Base-by-base conservation (phyloP, 1,140 invertebrate species). In the Drusus annulatus region DNA sequence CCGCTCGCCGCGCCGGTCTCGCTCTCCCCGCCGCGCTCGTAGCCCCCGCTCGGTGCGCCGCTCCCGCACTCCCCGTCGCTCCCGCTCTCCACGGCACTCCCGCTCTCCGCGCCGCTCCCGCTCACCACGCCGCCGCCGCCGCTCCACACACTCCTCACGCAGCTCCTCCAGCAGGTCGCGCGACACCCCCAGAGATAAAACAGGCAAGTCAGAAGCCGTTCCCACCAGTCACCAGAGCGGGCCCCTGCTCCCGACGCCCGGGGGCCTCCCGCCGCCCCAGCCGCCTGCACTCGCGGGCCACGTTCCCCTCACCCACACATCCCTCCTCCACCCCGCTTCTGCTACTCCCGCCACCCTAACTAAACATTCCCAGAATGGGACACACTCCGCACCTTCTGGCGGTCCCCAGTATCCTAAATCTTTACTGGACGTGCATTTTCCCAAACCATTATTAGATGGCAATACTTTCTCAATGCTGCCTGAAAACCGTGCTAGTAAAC, bases 201-300 rank as follows among this genome's bases (percentile, higher is more conserved):
- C 89, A 90, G 88, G 89, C 88, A 90, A 90, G 88, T 90, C 88
- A 78, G 81, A 83, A 80, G 81, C 87, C 89, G 88, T 86, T 88
- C 87, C 80, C 79, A 73, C 76, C 81, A 78, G 79, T 76, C 82
- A 81, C 36, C 82, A 76, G 76, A 79, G 79, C 76, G 71, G 80
- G 73, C 76, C 82, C 80, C 83, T 84, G 88, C 87, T 86, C 85
- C 88, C 71, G 81, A 85, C 85, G 79, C 85, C 84, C 4, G 76
- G 76, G 45, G 60, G 60, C 84, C 85, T 80, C 76, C 82, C 80
- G 85, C 81, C 78, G 88, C 82, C 87, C 88, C 86, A 88, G 76
- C 85, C 88, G 75, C 81, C 76, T 68, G 87, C 81, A 86, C 86
- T 73, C 58, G 52, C 23, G 28, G 73, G 56, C 16, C 73, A 36